Conservation (phyloP, 2,888 invertebrate genomes). For the Uropetala carovei region DNA sequence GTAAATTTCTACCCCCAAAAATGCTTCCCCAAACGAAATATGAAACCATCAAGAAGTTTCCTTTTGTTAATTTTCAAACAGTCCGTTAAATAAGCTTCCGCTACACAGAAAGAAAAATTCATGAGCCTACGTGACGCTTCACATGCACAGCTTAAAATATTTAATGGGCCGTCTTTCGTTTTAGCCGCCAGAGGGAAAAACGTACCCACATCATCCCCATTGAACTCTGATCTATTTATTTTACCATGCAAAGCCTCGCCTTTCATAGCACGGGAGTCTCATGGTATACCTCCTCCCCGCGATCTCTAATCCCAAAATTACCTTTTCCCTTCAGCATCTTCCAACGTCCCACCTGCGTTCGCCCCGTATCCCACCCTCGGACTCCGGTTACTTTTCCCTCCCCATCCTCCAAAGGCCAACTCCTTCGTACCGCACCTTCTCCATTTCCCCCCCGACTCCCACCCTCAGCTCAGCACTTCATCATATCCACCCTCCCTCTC, state of each 20-base stretch:
- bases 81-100: neutral
- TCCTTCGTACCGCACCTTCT: neutral
- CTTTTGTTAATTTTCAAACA: too few relatives aligned
- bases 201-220: constrained; percentile 14
- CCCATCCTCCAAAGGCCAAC: neutral
- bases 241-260: constrained; percentile 41
- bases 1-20: too few relatives aligned
- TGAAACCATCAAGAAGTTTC: too few relatives aligned
- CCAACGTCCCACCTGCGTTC: constrained; percentile 38
- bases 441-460: neutral
- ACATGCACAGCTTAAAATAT: constrained; percentile 10
- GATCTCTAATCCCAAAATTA: constrained; percentile 33
- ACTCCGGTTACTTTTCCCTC: neutral
- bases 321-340: constrained; percentile 26
- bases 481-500: constrained; percentile 27
- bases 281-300: neutral
- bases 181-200: neutral
- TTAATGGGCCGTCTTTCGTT: constrained; percentile 16
- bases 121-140: neutral
- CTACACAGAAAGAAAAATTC: neutral
- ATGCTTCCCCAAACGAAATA: too few relatives aligned
- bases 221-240: constrained; percentile 57
- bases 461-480: constrained; percentile 23
- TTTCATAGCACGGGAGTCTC: constrained; percentile 5
- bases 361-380: neutral